phyloP scores from a whole-genome alignment of 2,797 vertebrate genomes.

The Anguilla megastoma region DNA sequence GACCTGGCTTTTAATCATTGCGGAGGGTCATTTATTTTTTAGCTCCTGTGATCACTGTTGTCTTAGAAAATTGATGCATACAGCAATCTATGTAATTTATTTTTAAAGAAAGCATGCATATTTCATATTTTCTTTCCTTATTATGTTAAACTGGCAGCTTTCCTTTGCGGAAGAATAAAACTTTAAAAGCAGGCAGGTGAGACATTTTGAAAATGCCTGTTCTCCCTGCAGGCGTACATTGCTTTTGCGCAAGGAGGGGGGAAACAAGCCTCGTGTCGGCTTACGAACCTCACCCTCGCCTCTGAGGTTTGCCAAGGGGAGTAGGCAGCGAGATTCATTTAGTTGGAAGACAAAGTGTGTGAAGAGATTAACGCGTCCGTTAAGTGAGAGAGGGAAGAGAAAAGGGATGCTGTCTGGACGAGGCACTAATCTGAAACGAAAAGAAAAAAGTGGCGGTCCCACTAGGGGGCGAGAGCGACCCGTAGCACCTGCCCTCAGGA shows the following conservation, averaged over 20 bases:
- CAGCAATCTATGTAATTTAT: background rate
- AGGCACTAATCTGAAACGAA: conserved; percentile 65
- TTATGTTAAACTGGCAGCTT: background rate
- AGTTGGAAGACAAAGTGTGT: conserved; percentile 43
- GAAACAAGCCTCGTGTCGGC: background rate
- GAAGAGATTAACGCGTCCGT: conserved; percentile 73
- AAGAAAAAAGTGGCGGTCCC: conserved; percentile 58
- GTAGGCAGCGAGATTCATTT: conserved; percentile 18
- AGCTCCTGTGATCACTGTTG: background rate
- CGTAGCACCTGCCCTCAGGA: conserved; percentile 76
- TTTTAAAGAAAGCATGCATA: background rate
- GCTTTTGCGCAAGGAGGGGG: conserved; percentile 27
- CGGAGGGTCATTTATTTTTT: background rate
- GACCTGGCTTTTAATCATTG: background rate
- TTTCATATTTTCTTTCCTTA: background rate
- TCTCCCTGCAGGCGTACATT: conserved; percentile 52
- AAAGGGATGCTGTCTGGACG: conserved; percentile 73
- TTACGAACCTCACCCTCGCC: conserved; percentile 22
- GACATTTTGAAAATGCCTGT: conserved; percentile 72
- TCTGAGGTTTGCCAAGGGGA: conserved; percentile 24
- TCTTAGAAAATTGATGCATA: background rate
- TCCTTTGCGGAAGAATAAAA: conserved; percentile 6
- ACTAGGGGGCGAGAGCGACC: conserved; percentile 66
- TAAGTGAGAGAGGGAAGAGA: conserved; percentile 62
- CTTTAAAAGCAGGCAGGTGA: conserved; percentile 45